Base-by-base conservation (phyloP, 2,888 invertebrate genomes). In the Oligia fasciuncula region DNA sequence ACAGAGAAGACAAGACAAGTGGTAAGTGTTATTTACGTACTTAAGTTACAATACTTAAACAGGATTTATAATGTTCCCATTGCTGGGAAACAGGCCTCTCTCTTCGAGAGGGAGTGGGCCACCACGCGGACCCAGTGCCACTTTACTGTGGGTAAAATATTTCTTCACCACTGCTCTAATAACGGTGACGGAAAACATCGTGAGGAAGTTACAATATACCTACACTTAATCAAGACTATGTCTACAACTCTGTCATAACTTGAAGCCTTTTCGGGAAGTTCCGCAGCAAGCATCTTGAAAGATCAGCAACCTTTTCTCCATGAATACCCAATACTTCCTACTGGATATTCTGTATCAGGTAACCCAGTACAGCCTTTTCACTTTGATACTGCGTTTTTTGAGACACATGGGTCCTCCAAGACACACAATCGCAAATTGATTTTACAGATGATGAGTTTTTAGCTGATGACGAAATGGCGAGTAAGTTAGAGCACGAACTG, bases 391-490 rank as follows among this genome's bases (percentile, higher is more conserved):
- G 29, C 29, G 29, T 29, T 29, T 11, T 35, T 74, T 65, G 23
- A 51, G n/a, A 29, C 29, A 29, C 29, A 29, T 29, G 29, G 29
- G 29, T 29, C 29, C 29, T 29, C 29, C 29, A 43, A 75, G 4
- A 6, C 1, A 54, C 29, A 54, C 19, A 51, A 49, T 43, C 62
- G 19, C 5, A 49, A 62, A 71, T 74, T 79, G 8, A 66, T 84
- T 84, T 90, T 87, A 43, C 90, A 92, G 91, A 89, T 87, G 76
- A 80, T 51, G 80, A 88, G 11, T 65, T 76, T 13, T 62, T 83
- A 70, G 49, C 85, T 67, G 88, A 88, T 76, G 85, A 91, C 57
- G 88, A 87, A 65, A 86, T 93, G 88, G 89, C 90, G 85, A 92
- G 92, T 93, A 91, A 86, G 92, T 88, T 71, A 63, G 19, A 74